A percentile compares a stretch with the other conserved stretches of the same genome.
Evolutionary conservation across 2,888 invertebrate genomes (phyloP).

Genomic region (Oscheius myriophilus): DNA sequence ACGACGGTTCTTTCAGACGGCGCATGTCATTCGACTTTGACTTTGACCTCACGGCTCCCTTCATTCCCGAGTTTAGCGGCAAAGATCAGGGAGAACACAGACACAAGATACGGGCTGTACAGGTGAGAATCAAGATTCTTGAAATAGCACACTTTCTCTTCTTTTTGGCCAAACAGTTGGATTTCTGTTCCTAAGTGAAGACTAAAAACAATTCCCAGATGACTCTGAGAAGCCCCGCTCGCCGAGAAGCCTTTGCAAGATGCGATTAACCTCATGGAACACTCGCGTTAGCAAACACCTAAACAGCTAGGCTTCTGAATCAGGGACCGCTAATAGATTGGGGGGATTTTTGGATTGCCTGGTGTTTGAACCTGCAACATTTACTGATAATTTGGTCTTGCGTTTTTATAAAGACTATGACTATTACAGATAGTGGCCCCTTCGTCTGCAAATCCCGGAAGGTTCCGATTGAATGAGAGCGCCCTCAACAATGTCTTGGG

Average conservation of each 20-base stretch:
- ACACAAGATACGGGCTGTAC: constrained; percentile 66
- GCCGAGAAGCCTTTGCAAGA: too few species aligned
- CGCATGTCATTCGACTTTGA: constrained; percentile 59
- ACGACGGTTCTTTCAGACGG: constrained; percentile 11
- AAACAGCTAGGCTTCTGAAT: too few species aligned
- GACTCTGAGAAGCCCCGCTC: too few species aligned
- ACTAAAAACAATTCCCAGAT: too few species aligned
- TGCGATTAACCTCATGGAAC: too few species aligned
- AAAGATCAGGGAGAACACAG: constrained; percentile 63
- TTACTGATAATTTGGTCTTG: too few species aligned
- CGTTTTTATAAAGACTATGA: too few species aligned
- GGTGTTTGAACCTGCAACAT: too few species aligned
- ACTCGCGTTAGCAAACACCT: too few species aligned
- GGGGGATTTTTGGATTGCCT: too few species aligned
- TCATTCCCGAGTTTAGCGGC: constrained; percentile 60
- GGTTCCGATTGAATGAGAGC: constrained; percentile 65
- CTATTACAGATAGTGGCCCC: constrained; percentile 57
- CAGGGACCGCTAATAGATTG: too few species aligned
- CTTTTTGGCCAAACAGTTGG: background rate
- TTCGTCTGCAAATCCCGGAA: constrained; percentile 54
- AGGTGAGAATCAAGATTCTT: constrained; percentile 52
- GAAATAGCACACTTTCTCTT: too few species aligned
- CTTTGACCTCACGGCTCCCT: constrained; percentile 63
- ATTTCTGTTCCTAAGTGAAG: background rate
- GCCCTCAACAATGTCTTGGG: constrained; percentile 66